Base-by-base conservation (phyloP, 2,888 invertebrate genomes). In the Cataglyphis albicans region DNA sequence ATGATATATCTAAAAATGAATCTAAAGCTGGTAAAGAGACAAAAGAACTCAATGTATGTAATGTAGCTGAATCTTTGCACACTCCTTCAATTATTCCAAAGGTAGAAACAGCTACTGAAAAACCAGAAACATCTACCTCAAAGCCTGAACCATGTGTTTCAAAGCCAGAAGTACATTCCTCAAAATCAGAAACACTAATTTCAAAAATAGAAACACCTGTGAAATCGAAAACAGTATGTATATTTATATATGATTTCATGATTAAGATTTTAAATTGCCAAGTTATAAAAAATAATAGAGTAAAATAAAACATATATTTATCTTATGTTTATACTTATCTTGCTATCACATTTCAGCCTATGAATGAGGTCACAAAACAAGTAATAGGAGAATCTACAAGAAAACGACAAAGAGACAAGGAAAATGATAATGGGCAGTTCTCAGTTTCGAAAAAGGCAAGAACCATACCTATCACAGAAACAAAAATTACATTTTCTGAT, bases 401-500 rank as follows among this genome's bases (percentile, higher is more conserved):
- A 59, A 95, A 95, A 90, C 94, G 95, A 84, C 90, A 90, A 72
- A 94, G 95, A 18, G 95, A 94, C 74, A 90, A 92, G 82, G 95
- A 95, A 93, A 94, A 92, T 94, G 95, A 90, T 95, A 95, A 92
- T 88, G 63, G 95, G 95, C 70, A 90, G 21, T 82, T 91, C 32
- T 94, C 88, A 9, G 67, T 93, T 94, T 92, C 90, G 82, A 90
- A 90, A 21, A 89, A 83, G 48, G n/a, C 70, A 5, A 90, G 83
- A 75, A 80, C 72, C 10, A n/a, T 86, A 44, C 83, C 87, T 18
- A 90, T 95, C 85, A 93, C 94, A 3, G 93, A 95, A 72, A 90
- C 94, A 21, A 95, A 95, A 91, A 95, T 96, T 65, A 96, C 96
- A 89, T 97, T 98, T 93, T 96, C 96, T 70, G 97, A 98, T 94